phyloP scores from a whole-genome alignment of 2,888 invertebrate species.

The Pheosia gnoma region DNA sequence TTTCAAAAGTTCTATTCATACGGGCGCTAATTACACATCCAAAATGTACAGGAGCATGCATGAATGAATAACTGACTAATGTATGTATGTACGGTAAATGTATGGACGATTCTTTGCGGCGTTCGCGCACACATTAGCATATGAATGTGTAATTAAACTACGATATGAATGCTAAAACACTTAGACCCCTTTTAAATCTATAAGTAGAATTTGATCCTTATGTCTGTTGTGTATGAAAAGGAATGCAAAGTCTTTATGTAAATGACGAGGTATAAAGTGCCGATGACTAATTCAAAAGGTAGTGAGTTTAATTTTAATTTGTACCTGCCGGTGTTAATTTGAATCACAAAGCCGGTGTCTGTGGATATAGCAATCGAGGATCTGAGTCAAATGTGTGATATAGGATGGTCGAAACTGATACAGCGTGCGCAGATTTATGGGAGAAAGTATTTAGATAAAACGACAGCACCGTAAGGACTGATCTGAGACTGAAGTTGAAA shows the following conservation, averaged over 20 bases:
- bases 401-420: slow-evolving; percentile 14
- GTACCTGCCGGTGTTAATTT: slow-evolving; percentile 12
- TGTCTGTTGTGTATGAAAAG: slow-evolving; percentile 24
- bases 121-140: slow-evolving; percentile 77
- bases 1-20: slow-evolving; percentile 65
- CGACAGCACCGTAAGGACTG: background rate
- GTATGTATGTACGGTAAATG: slow-evolving; percentile 32
- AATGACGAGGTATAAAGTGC: slow-evolving; percentile 18
- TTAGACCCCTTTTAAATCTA: slow-evolving; percentile 50
- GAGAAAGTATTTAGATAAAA: slow-evolving; percentile 6
- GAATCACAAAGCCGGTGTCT: background rate
- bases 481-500: background rate
- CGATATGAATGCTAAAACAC: slow-evolving; percentile 71
- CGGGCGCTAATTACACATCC: slow-evolving; percentile 75
- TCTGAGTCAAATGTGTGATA: slow-evolving; percentile 8
- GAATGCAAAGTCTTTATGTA: slow-evolving; percentile 25
- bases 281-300: slow-evolving; percentile 29
- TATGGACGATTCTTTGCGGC: slow-evolving; percentile 75
- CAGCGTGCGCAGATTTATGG: slow-evolving; percentile 1
- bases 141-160: slow-evolving; percentile 82
- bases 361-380: background rate
- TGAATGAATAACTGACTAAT: slow-evolving; percentile 71
- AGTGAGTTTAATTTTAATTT: slow-evolving; percentile 29
- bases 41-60: slow-evolving; percentile 72
- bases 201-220: slow-evolving; percentile 48